These are phyloP conservation scores for Centropus unirufus DNA, from an alignment of 2,113 vertebrate genomes.

Conservation along the genomic window DNA sequence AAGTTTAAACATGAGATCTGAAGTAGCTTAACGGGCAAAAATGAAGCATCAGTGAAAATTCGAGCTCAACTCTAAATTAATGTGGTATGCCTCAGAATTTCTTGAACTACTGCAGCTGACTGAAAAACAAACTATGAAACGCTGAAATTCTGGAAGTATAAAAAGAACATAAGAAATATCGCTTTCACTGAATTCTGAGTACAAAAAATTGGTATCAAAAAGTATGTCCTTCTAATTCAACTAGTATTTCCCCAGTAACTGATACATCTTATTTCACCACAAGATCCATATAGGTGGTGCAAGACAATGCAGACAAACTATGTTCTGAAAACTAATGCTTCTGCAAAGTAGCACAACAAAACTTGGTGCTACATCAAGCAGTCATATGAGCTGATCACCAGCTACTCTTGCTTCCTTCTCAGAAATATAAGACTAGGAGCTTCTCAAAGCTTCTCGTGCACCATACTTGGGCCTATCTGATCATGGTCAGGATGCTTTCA, in stretches of 20 bases:
- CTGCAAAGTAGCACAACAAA: not conserved
- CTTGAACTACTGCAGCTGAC: not conserved
- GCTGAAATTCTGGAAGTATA: not conserved
- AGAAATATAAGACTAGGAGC: not conserved
- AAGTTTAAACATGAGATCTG: not conserved
- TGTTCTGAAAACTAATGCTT: not conserved
- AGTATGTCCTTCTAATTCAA: not conserved
- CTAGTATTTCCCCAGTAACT: not conserved
- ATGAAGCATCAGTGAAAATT: not conserved
- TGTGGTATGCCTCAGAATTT: not conserved
- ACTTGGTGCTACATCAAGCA: not conserved
- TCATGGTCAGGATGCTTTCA: not conserved
- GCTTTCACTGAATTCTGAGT: not conserved
- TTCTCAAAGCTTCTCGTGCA: not conserved
- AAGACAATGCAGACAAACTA: not conserved
- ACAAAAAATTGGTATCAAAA: not conserved
- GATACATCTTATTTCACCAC: not conserved
- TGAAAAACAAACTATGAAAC: not conserved
- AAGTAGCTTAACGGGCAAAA: not conserved
- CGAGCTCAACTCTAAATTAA: not conserved
- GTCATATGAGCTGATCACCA: not conserved
- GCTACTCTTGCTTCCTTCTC: not conserved
- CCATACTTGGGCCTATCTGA: not conserved
- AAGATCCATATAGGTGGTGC: not conserved
- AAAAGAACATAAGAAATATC: not conserved